Evolutionary conservation across 2,888 invertebrate genomes (phyloP).

Genomic region (Pristionchus exspectatus): DNA sequence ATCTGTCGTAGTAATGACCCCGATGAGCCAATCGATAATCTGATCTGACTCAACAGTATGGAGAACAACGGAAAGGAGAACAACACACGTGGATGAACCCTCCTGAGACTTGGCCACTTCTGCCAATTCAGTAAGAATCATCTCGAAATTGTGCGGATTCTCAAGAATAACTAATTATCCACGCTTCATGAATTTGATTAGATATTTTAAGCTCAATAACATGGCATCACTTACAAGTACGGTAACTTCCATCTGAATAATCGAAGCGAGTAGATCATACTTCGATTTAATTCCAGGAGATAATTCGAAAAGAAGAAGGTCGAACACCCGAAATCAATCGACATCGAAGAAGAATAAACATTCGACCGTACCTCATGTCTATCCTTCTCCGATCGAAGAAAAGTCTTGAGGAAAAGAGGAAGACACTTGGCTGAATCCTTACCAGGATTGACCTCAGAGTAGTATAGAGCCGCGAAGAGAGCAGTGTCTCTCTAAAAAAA

Average conservation of each 20-base stretch:
- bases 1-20: background rate
- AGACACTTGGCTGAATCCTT: constrained; percentile 37
- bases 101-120: constrained; percentile 23
- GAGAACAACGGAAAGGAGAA: background rate
- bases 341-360: too few relatives aligned
- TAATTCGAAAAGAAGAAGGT: background rate
- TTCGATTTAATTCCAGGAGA: constrained; percentile 41
- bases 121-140: constrained; percentile 14
- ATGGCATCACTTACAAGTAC: background rate
- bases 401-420: constrained; percentile 44
- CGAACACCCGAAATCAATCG: background rate
- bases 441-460: constrained; percentile 8
- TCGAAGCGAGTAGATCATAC: constrained; percentile 30
- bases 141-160: background rate
- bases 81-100: constrained; percentile 41
- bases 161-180: background rate
- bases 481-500: background rate
- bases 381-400: background rate
- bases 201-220: background rate
- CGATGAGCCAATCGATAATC: constrained; percentile 27
- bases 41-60: background rate
- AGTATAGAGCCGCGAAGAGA: constrained; percentile 34
- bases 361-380: background rate
- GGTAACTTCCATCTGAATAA: background rate
- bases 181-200: background rate